Conservation (phyloP, 2,797 vertebrate species). For the Hafferia zeledoni region DNA sequence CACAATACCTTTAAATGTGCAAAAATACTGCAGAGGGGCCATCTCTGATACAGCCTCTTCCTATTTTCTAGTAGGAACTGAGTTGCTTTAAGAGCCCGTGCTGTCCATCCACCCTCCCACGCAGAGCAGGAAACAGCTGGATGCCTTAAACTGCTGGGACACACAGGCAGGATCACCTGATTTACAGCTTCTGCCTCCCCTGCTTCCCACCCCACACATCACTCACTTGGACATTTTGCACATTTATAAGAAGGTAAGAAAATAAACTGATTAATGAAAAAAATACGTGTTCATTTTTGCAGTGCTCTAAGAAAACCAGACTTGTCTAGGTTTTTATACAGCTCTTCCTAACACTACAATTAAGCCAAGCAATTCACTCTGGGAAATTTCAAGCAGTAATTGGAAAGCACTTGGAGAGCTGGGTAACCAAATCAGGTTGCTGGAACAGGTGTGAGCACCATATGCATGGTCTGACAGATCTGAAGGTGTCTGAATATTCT, state of each 20-base stretch:
- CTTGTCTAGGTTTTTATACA: background rate
- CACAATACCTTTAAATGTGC: background rate
- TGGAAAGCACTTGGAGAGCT: background rate
- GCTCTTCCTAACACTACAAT: background rate
- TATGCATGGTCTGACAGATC: background rate
- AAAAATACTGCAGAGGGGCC: background rate
- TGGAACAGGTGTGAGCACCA: conserved; percentile 22
- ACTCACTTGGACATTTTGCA: background rate
- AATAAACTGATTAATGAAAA: background rate
- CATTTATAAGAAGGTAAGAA: background rate
- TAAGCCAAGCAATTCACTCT: background rate
- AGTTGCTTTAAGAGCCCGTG: background rate
- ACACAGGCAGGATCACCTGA: background rate
- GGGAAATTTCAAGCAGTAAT: background rate
- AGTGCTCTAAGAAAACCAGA: background rate
- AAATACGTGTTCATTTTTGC: rapidly evolving
- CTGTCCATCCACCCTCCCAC: background rate
- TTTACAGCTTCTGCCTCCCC: background rate
- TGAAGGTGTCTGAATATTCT: background rate
- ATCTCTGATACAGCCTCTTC: background rate
- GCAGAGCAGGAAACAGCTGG: conserved; percentile 30
- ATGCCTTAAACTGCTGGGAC: background rate
- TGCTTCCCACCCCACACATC: background rate
- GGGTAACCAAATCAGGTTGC: background rate
- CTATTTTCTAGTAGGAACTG: background rate